These are phyloP conservation scores for Thecocarcelia acutangulata DNA, from an alignment of 2,888 invertebrate genomes.

Conservation along the genomic window DNA sequence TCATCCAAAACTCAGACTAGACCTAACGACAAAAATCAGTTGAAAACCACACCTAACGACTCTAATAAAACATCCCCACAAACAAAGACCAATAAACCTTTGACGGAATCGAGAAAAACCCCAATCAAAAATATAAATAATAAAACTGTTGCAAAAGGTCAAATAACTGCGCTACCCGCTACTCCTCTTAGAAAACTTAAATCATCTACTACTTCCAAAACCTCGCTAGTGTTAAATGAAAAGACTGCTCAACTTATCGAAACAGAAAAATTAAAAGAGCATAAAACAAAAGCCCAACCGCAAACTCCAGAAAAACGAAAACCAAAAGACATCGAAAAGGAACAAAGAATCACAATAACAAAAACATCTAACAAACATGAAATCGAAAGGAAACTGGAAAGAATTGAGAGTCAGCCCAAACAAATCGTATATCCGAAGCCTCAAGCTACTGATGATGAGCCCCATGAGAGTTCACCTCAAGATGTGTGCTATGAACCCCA, in stretches of 20 bases:
- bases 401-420: not conserved
- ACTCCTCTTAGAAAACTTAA: constrained; percentile 15
- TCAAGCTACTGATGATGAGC: not conserved
- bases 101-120: constrained; percentile 10
- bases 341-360: constrained; percentile 1
- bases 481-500: not conserved
- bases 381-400: not conserved
- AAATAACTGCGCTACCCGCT: not conserved
- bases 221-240: constrained; percentile 17
- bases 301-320: constrained; percentile 15
- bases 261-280: constrained; percentile 1
- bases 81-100: constrained; percentile 35
- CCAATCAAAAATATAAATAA: constrained; percentile 4
- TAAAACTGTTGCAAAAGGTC: not conserved
- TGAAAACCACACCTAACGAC: constrained; percentile 28
- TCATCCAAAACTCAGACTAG: constrained; percentile 2
- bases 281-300: constrained; percentile 37
- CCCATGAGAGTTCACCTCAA: not conserved
- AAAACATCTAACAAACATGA: not conserved
- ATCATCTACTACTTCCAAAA: constrained; percentile 20
- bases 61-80: not conserved
- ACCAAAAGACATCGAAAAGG: not conserved
- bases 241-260: constrained; percentile 33
- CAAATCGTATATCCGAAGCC: not conserved
- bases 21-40: constrained; percentile 32